phyloP scores from a whole-genome alignment of 2,797 vertebrate genomes.

The Microctenopoma stevenorrisi region DNA sequence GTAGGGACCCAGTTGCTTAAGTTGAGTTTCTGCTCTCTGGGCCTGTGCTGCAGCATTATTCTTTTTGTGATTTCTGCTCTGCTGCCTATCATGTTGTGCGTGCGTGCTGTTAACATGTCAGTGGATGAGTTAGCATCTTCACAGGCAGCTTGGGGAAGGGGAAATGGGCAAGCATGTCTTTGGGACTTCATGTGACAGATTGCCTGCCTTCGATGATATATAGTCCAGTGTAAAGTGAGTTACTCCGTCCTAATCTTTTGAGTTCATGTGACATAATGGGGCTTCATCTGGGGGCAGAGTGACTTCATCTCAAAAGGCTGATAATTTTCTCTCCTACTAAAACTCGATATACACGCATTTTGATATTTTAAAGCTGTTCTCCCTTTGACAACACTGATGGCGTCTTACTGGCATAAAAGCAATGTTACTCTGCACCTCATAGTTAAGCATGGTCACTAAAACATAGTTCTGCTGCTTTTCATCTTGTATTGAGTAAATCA shows the following conservation, averaged over 20 bases:
- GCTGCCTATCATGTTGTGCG: constrained; percentile 15
- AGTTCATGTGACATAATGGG: constrained; percentile 16
- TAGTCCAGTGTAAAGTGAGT: constrained; percentile 1
- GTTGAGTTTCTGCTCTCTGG: constrained; percentile 44
- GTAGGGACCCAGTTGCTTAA: constrained; percentile 12
- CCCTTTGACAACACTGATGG: too few species aligned
- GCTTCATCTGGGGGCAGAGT: constrained; percentile 14
- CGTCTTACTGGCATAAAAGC: too few species aligned
- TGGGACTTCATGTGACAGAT: not conserved
- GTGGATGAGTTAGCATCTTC: constrained; percentile 35
- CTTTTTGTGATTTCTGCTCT: constrained; percentile 26
- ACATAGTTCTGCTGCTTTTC: too few species aligned
- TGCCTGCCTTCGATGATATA: not conserved
- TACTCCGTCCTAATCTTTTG: not conserved
- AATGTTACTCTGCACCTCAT: not conserved
- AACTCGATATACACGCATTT: not conserved
- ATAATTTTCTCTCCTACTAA: not conserved
- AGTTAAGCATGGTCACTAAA: not conserved
- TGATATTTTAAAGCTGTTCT: too few species aligned
- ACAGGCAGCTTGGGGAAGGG: constrained; percentile 8
- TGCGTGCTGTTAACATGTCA: constrained; percentile 20
- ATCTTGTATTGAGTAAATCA: too few species aligned
- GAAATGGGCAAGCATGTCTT: not conserved
- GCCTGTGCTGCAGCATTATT: constrained; percentile 26
- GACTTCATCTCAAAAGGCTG: constrained; percentile 34